Evolutionary conservation across 1,140 invertebrate species (phyloP).

Genomic region (Psix sp.): DNA sequence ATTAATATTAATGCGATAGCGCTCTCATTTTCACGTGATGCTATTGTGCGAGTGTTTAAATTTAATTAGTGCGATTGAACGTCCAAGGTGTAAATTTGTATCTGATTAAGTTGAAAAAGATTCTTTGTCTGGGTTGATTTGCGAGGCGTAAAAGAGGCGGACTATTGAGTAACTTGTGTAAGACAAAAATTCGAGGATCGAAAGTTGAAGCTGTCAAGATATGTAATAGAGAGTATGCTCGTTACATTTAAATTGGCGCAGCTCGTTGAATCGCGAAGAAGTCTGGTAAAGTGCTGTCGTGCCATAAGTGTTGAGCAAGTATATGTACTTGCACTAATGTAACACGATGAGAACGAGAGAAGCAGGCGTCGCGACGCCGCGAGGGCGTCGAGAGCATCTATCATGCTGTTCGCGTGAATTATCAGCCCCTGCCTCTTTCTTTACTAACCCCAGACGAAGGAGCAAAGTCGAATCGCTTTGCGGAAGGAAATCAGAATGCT

Average conservation of each 20-base stretch:
- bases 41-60: too few species aligned
- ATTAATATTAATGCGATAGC: slow-evolving; percentile 6
- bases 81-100: too few species aligned
- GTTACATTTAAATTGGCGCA: slow-evolving; percentile 56
- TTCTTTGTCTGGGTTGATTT: too few species aligned
- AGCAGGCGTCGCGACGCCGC: slow-evolving; percentile 62
- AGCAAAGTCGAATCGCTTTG: slow-evolving; percentile 47
- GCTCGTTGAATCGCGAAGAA: slow-evolving; percentile 47
- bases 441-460: slow-evolving; percentile 30
- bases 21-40: slow-evolving; percentile 3
- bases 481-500: slow-evolving; percentile 36
- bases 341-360: slow-evolving; percentile 44
- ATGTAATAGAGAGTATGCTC: slow-evolving; percentile 46
- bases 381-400: slow-evolving; percentile 62
- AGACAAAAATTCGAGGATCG: too few species aligned
- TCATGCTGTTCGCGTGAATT: slow-evolving; percentile 65
- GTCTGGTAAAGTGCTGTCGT: slow-evolving; percentile 50
- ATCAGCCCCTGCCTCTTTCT: slow-evolving; percentile 42
- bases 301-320: slow-evolving; percentile 52
- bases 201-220: slow-evolving; percentile 34
- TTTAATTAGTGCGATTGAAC: too few species aligned
- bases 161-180: too few species aligned
- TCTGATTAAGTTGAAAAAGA: too few species aligned
- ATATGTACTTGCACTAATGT: slow-evolving; percentile 53
- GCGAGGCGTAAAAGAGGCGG: too few species aligned